These are phyloP conservation scores for Empidonax alnorum DNA, from an alignment of 2,113 vertebrate species.

Conservation along the genomic window DNA sequence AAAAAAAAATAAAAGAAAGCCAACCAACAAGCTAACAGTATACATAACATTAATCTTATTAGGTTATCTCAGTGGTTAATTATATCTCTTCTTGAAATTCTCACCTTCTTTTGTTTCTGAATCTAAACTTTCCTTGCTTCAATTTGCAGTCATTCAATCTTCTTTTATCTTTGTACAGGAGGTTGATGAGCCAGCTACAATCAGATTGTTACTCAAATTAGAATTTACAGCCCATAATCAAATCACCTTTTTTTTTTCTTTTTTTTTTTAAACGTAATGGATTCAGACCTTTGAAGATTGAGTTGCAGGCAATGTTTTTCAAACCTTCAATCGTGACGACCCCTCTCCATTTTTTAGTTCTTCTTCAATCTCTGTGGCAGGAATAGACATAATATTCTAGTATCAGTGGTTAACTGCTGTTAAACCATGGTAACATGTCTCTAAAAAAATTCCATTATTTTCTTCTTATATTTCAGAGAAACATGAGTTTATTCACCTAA, in stretches of 20 bases:
- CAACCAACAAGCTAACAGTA: neutral
- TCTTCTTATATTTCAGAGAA: neutral
- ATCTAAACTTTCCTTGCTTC: neutral
- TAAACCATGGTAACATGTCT: neutral
- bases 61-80: neutral
- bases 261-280: neutral
- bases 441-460: neutral
- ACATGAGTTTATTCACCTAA: neutral
- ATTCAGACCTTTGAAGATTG: slow-evolving; percentile 18
- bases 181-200: slow-evolving; percentile 8
- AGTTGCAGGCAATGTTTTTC: neutral
- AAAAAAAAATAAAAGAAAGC: neutral
- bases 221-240: slow-evolving; percentile 9
- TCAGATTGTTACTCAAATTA: slow-evolving; percentile 33
- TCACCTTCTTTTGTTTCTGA: neutral
- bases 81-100: neutral
- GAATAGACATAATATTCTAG: neutral
- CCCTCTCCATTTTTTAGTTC: neutral
- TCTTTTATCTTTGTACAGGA: slow-evolving; percentile 47
- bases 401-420: neutral
- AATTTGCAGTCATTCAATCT: neutral
- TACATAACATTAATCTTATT: neutral
- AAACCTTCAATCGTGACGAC: neutral
- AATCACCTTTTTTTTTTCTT: neutral
- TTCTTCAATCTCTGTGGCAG: neutral